phyloP scores from a whole-genome alignment of 2,113 vertebrate species.

The Aviceda subcristata region DNA sequence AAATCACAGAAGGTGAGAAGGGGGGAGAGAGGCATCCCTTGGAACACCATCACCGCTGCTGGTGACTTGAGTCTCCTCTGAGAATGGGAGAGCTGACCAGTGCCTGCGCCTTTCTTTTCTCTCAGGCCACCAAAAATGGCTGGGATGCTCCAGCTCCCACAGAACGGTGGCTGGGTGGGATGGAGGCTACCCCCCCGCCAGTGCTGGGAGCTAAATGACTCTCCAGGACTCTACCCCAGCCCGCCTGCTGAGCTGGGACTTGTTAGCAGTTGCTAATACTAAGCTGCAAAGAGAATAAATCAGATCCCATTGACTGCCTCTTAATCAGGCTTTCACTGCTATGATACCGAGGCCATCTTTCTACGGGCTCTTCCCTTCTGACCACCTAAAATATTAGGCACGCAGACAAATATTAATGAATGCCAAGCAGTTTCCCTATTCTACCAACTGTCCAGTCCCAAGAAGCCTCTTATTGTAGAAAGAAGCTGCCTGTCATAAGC shows the following conservation, averaged over 20 bases:
- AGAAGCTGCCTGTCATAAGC: neutral
- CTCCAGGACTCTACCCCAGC: neutral
- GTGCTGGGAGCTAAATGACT: neutral
- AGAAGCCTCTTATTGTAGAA: neutral
- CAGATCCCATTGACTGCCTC: neutral
- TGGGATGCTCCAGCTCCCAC: neutral
- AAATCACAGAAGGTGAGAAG: neutral
- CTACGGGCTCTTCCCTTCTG: neutral
- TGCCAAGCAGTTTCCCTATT: neutral
- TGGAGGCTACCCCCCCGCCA: neutral
- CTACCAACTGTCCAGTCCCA: neutral
- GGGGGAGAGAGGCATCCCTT: neutral
- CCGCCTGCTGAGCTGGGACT: neutral
- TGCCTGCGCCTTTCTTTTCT: neutral
- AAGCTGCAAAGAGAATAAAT: neutral
- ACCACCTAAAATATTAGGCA: neutral
- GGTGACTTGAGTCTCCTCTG: neutral
- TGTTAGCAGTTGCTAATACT: neutral
- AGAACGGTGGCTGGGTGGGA: neutral
- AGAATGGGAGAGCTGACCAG: accelerated
- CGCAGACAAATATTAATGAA: neutral
- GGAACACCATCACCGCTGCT: neutral
- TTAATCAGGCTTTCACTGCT: neutral
- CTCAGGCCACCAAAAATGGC: neutral
- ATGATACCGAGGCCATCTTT: neutral